Percentiles rank a stretch among this genome's conserved stretches.
Evolutionary conservation across 2,113 vertebrate species (phyloP).

Genomic region (Platycercus adscitus): DNA sequence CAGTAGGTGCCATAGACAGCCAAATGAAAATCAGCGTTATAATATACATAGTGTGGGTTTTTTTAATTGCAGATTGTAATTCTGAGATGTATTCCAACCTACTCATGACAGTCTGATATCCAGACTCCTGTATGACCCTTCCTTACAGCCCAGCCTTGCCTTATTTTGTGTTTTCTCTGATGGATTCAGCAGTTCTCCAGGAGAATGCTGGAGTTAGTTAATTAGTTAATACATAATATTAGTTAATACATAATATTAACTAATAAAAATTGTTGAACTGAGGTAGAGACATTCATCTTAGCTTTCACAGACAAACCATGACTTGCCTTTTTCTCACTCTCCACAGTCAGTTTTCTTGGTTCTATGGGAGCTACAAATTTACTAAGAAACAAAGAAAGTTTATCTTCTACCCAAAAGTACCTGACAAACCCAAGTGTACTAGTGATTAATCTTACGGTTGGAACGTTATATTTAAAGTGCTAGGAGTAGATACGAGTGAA

Average conservation of each 20-base stretch:
- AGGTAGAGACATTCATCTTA: not conserved
- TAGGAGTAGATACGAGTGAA: not conserved
- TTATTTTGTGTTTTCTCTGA: not conserved
- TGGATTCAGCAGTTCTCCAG: not conserved
- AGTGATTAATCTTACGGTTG: not conserved
- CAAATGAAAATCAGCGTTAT: not conserved
- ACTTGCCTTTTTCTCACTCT: not conserved
- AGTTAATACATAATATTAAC: not conserved
- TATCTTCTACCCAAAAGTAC: not conserved
- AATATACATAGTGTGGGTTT: fast-evolving
- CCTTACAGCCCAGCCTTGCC: not conserved
- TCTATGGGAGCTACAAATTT: not conserved
- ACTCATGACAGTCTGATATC: not conserved
- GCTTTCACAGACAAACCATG: not conserved
- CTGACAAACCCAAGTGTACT: not conserved
- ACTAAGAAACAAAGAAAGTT: not conserved
- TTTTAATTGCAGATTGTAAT: not conserved
- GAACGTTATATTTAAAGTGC: not conserved
- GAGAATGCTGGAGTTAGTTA: not conserved
- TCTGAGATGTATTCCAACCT: not conserved
- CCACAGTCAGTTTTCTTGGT: not conserved
- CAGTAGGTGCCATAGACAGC: not conserved
- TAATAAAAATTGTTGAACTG: not conserved
- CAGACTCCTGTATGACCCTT: not conserved
- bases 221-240: not conserved